phyloP scores from a whole-genome alignment of 2,797 vertebrate genomes.

The Hephaestus fuliginosus region DNA sequence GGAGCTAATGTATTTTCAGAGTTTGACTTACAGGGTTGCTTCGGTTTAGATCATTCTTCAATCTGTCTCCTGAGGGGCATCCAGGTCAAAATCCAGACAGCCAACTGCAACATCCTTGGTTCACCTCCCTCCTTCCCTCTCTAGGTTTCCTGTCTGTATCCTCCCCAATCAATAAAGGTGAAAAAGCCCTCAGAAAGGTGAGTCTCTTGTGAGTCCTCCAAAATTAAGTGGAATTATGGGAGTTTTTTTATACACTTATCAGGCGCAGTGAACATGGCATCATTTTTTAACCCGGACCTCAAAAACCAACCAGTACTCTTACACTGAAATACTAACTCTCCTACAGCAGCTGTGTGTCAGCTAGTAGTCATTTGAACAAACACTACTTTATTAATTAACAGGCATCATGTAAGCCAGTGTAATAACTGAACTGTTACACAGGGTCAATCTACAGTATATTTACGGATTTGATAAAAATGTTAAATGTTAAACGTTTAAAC shows the following conservation, averaged over 20 bases:
- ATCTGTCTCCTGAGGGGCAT: neutral
- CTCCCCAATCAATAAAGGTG: neutral
- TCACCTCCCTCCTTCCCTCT: neutral
- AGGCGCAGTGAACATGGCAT: no score
- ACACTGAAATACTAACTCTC: neutral
- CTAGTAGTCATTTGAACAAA: neutral
- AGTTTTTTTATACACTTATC: neutral
- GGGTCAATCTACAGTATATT: neutral
- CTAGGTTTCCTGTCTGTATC: neutral
- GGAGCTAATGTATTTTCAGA: neutral
- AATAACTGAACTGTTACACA: neutral
- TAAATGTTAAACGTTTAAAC: neutral
- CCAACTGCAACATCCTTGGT: no score
- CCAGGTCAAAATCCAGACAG: neutral
- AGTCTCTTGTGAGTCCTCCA: neutral
- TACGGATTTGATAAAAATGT: no score
- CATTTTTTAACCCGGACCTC: neutral
- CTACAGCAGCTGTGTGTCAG: neutral
- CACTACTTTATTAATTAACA: neutral
- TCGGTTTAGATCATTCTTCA: no score
- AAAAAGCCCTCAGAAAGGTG: neutral
- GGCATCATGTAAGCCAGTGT: neutral
- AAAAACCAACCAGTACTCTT: neutral
- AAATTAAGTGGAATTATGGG: neutral
- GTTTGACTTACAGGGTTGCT: neutral